Conservation (phyloP, 2,888 invertebrate species). For the Aphodius granarius region DNA sequence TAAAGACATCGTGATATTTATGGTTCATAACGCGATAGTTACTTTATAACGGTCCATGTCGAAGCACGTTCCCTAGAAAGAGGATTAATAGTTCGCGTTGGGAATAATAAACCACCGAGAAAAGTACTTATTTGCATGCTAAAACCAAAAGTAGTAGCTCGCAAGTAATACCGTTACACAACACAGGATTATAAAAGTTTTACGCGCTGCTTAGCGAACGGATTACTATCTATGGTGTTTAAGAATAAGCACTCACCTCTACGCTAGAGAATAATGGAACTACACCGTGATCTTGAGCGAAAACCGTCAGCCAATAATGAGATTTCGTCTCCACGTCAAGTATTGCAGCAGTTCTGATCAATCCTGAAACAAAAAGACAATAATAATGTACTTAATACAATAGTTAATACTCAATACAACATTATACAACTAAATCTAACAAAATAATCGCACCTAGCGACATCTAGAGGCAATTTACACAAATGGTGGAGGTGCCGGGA, state of each 20-base stretch:
- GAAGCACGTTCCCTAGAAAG: neutral
- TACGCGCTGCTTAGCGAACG: neutral
- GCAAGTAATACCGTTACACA: neutral
- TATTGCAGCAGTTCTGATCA: slow-evolving; percentile 78
- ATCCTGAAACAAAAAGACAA: slow-evolving; percentile 62
- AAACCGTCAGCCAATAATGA: slow-evolving; percentile 92
- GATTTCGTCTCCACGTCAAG: slow-evolving; percentile 87
- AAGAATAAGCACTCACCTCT: slow-evolving; percentile 62
- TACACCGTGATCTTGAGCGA: slow-evolving; percentile 89
- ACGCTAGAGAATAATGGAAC: slow-evolving; percentile 82
- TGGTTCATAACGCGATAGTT: neutral
- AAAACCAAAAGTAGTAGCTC: neutral
- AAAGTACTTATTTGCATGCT: neutral
- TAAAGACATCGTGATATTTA: neutral
- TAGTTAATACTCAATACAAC: too few species aligned
- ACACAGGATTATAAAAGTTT: neutral
- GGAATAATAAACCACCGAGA: neutral
- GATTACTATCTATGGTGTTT: neutral
- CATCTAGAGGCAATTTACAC: neutral
- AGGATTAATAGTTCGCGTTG: neutral
- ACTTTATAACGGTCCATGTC: neutral
- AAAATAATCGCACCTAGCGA: neutral
- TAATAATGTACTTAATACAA: neutral
- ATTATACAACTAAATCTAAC: too few species aligned
- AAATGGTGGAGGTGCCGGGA: neutral